phyloP scores from a whole-genome alignment of 2,888 invertebrate genomes.

The Drosophila limbata region DNA sequence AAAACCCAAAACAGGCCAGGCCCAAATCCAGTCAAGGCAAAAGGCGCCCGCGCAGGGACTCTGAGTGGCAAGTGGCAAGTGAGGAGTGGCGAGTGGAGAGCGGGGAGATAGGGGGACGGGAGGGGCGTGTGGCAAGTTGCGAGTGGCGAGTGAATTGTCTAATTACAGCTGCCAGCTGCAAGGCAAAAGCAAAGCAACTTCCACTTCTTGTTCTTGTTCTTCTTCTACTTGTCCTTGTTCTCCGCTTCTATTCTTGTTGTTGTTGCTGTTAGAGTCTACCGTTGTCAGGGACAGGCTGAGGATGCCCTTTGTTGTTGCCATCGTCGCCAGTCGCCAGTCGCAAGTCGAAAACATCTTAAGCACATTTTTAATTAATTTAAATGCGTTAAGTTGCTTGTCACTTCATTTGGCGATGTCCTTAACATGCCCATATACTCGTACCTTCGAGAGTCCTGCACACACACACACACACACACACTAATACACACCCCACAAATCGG shows the following conservation, averaged over 20 bases:
- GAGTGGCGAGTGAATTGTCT: constrained; percentile 76
- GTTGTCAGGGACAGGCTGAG: constrained; percentile 56
- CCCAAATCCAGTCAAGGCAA: constrained; percentile 5
- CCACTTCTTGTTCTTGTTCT: constrained; percentile 21
- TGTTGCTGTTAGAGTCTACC: constrained; percentile 45
- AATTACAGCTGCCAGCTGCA: constrained; percentile 78
- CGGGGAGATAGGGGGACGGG: background rate
- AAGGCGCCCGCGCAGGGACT: constrained; percentile 21
- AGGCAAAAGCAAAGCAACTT: constrained; percentile 41
- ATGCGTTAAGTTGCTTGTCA: constrained; percentile 81
- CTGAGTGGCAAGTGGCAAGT: constrained; percentile 5
- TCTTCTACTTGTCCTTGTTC: constrained; percentile 25
- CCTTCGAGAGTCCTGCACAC: constrained; percentile 9
- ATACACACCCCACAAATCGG: background rate
- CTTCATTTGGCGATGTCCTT: constrained; percentile 75
- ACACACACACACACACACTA: constrained; percentile 7
- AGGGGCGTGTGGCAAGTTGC: constrained; percentile 50
- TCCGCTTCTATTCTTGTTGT: constrained; percentile 22
- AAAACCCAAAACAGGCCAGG: constrained; percentile 63
- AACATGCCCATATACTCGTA: constrained; percentile 39
- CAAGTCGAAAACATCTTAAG: constrained; percentile 76
- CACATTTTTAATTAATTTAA: constrained; percentile 80
- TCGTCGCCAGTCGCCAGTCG: constrained; percentile 50
- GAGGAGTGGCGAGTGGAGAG: background rate
- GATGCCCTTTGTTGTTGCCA: constrained; percentile 65